phyloP scores from a whole-genome alignment of 1,140 invertebrate species.

The Kradibia gibbosae region DNA sequence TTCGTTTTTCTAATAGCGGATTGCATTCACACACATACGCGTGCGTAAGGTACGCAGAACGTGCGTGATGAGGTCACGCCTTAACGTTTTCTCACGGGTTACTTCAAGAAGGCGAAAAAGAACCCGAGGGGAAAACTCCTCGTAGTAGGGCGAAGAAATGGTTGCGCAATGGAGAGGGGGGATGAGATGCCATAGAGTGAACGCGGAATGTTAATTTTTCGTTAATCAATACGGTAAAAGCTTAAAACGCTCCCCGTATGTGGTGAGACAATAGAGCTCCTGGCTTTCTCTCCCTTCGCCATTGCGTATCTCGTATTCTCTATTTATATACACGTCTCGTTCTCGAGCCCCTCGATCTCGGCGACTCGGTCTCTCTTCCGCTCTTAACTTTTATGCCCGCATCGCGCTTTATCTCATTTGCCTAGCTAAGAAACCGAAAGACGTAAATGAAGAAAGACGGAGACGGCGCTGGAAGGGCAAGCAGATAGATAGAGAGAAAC shows the following conservation, averaged over 20 bases:
- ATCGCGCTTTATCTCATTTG: constrained; percentile 46
- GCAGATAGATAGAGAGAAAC: constrained; percentile 5
- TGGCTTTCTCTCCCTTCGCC: neutral
- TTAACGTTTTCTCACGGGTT: neutral
- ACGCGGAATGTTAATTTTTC: constrained; percentile 59
- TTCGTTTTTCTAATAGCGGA: no score
- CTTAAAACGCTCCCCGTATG: constrained; percentile 69
- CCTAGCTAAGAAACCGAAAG: constrained; percentile 50
- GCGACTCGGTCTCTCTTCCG: neutral
- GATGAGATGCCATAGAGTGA: neutral
- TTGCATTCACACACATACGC: neutral
- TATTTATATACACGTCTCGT: no score
- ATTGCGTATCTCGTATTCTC: neutral
- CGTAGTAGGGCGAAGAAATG: neutral
- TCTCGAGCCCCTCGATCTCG: neutral
- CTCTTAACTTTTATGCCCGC: constrained; percentile 36
- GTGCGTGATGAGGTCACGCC: neutral
- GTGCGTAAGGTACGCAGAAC: neutral
- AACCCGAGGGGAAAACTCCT: neutral
- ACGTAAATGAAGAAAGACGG: constrained; percentile 51
- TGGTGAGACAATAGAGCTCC: constrained; percentile 47
- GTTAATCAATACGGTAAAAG: constrained; percentile 71
- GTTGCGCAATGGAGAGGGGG: no score
- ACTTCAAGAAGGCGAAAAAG: neutral
- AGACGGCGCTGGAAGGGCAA: no score